Percentiles rank a stretch among this genome's conserved stretches.
Evolutionary conservation across 1,140 invertebrate species (phyloP).

Genomic region (Cyclina sinensis): DNA sequence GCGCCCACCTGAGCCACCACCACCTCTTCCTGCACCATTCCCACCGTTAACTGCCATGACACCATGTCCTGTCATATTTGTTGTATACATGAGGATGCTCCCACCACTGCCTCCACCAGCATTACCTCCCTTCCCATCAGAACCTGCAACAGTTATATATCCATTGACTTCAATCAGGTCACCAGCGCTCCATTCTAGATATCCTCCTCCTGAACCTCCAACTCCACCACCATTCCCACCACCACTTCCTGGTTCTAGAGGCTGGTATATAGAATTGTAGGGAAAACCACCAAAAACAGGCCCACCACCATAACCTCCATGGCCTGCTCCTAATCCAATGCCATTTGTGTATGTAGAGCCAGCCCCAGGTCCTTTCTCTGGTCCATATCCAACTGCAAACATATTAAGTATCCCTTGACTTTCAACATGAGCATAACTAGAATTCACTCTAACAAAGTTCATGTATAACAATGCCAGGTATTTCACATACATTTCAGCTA

Average conservation of each 20-base stretch:
- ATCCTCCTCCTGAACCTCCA: slow-evolving; percentile 78
- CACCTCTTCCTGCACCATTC: slow-evolving; percentile 74
- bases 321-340: slow-evolving; percentile 76
- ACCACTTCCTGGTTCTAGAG: slow-evolving; percentile 76
- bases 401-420: slow-evolving; percentile 77
- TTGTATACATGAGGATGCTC: slow-evolving; percentile 75
- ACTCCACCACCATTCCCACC: slow-evolving; percentile 76
- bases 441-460: slow-evolving; percentile 75
- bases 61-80: slow-evolving; percentile 81
- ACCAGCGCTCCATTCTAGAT: slow-evolving; percentile 76
- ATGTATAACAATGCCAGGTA: slow-evolving; percentile 77
- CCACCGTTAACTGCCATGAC: slow-evolving; percentile 78
- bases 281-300: slow-evolving; percentile 77
- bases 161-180: slow-evolving; percentile 79
- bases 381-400: slow-evolving; percentile 69
- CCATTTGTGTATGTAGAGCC: slow-evolving; percentile 67
- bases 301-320: slow-evolving; percentile 81
- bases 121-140: slow-evolving; percentile 69
- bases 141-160: slow-evolving; percentile 72
- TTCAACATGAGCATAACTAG: slow-evolving; percentile 76
- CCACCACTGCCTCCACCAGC: slow-evolving; percentile 81
- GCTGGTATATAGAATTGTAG: slow-evolving; percentile 77
- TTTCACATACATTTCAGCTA: slow-evolving; percentile 76
- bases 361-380: slow-evolving; percentile 76
- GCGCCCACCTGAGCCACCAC: slow-evolving; percentile 80